These are phyloP conservation scores for Dione juno DNA, from an alignment of 2,888 invertebrate genomes.

Conservation along the genomic window DNA sequence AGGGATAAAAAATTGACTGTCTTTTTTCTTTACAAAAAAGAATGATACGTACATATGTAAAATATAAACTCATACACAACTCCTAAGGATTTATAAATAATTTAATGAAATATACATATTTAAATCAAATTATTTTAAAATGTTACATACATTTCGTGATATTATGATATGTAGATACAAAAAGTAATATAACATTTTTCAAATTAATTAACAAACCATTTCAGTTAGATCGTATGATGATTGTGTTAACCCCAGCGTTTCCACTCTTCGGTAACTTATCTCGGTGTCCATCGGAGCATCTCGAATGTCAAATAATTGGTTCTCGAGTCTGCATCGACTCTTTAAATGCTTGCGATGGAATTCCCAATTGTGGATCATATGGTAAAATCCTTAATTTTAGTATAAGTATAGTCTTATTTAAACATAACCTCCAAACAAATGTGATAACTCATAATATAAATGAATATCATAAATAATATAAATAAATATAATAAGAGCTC, in stretches of 20 bases:
- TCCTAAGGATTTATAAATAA: too few species aligned
- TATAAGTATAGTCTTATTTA: not conserved
- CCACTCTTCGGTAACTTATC: conserved; percentile 52
- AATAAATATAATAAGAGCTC: too few species aligned
- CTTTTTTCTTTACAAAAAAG: too few species aligned
- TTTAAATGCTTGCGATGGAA: conserved; percentile 68
- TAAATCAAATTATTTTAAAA: too few species aligned
- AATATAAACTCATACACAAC: too few species aligned
- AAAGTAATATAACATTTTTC: conserved; percentile 40
- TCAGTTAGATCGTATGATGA: conserved; percentile 64
- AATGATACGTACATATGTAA: too few species aligned
- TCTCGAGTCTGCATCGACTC: conserved; percentile 70
- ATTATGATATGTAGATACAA: not conserved
- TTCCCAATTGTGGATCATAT: conserved; percentile 74
- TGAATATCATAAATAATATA: too few species aligned
- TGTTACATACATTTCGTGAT: too few species aligned
- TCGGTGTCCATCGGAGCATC: conserved; percentile 53
- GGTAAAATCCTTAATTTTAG: conserved; percentile 50
- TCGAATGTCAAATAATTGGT: conserved; percentile 73
- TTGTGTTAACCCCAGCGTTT: conserved; percentile 67
- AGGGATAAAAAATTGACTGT: too few species aligned
- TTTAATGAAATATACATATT: too few species aligned
- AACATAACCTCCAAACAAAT: too few species aligned
- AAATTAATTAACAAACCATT: not conserved
- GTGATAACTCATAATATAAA: too few species aligned